Evolutionary conservation across 2,888 invertebrate species (phyloP).

Genomic region (Tromatobia lineatoria): DNA sequence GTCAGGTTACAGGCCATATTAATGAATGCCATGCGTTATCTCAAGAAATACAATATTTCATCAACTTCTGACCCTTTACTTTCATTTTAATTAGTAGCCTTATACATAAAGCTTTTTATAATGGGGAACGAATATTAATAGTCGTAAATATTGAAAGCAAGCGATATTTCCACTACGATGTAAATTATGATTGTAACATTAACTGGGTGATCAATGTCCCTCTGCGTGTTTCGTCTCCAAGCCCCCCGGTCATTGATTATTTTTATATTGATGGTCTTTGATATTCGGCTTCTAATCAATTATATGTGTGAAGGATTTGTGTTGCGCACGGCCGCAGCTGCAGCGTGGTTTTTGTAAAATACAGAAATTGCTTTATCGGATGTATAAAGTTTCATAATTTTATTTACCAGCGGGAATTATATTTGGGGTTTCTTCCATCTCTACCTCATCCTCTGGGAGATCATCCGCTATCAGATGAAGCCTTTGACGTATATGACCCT

Average conservation of each 20-base stretch:
- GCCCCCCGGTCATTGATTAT: too few relatives aligned
- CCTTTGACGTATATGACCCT: slow-evolving; percentile 7
- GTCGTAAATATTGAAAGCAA: too few relatives aligned
- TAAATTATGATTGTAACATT: background rate
- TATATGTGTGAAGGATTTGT: background rate
- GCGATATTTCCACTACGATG: too few relatives aligned
- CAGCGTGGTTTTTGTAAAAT: background rate
- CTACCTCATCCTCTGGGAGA: background rate
- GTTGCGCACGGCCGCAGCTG: background rate
- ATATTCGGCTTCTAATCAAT: background rate
- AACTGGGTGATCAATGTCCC: too few relatives aligned
- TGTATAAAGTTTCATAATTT: background rate
- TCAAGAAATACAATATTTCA: background rate
- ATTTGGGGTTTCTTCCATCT: slow-evolving; percentile 4
- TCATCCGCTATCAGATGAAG: background rate
- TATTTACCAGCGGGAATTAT: slow-evolving; percentile 1
- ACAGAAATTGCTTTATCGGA: background rate
- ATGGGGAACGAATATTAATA: too few relatives aligned
- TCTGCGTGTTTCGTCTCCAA: too few relatives aligned
- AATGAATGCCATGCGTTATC: background rate
- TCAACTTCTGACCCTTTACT: too few relatives aligned
- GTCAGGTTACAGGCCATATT: too few relatives aligned
- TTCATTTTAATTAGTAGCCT: too few relatives aligned
- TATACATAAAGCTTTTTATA: too few relatives aligned
- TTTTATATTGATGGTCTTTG: too few relatives aligned